Conservation (phyloP, 2,797 vertebrate genomes). For the Halcyon chelicuti region DNA sequence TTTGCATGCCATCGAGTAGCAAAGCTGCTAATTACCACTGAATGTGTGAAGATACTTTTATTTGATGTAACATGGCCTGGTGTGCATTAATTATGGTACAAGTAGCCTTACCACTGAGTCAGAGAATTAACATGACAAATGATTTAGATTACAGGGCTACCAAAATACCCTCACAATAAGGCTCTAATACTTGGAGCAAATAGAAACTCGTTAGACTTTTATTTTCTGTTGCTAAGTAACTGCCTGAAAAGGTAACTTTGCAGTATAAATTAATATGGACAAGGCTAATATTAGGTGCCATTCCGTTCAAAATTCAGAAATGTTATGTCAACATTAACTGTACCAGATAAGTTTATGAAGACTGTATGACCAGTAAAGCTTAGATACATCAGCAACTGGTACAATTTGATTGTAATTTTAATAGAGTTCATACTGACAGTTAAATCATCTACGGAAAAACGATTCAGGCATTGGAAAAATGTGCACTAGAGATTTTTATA, state of each 20-base stretch:
- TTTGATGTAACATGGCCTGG: slow-evolving; percentile 64
- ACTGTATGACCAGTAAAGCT: background rate
- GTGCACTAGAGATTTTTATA: slow-evolving; percentile 6
- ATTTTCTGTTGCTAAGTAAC: slow-evolving; percentile 71
- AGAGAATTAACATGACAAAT: slow-evolving; percentile 67
- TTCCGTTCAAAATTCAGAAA: slow-evolving; percentile 55
- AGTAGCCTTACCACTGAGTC: slow-evolving; percentile 60
- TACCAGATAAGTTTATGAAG: slow-evolving; percentile 9
- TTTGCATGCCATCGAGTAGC: slow-evolving; percentile 55
- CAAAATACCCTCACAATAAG: slow-evolving; percentile 47
- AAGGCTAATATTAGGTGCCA: slow-evolving; percentile 1
- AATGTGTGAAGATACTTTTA: slow-evolving; percentile 68
- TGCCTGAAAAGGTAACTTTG: slow-evolving; percentile 52
- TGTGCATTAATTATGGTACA: slow-evolving; percentile 69
- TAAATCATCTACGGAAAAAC: slow-evolving; percentile 14
- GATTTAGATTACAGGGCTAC: slow-evolving; percentile 55
- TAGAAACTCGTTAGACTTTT: slow-evolving; percentile 49
- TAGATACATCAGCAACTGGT: background rate
- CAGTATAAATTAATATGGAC: slow-evolving; percentile 42
- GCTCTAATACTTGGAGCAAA: slow-evolving; percentile 37
- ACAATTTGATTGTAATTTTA: slow-evolving; percentile 6
- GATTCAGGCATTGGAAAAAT: background rate
- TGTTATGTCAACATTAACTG: background rate
- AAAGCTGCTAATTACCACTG: slow-evolving; percentile 73
- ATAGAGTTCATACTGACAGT: background rate